Evolutionary conservation across 92 coral and sea anemone genomes (phyloP).

Genomic region (Porites cylindrica): DNA sequence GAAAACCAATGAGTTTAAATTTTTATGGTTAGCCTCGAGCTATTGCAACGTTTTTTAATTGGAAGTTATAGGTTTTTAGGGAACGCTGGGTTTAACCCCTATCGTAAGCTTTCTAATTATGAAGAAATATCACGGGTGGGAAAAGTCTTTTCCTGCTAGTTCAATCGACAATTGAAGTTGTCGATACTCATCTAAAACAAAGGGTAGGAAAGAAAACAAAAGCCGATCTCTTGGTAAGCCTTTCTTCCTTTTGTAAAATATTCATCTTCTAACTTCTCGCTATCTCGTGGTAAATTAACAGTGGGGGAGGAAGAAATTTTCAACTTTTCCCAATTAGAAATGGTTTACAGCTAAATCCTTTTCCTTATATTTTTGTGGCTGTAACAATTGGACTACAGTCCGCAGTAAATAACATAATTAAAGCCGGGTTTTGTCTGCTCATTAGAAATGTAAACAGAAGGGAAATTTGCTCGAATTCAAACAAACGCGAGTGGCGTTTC

Average conservation of each 20-base stretch:
- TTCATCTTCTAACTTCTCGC: slow-evolving; percentile 36
- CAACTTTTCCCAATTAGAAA: slow-evolving; percentile 77
- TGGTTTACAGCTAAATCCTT: slow-evolving; percentile 69
- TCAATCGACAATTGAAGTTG: slow-evolving; percentile 30
- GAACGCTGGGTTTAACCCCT: neutral
- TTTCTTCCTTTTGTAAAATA: slow-evolving; percentile 34
- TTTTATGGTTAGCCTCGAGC: slow-evolving; percentile 13
- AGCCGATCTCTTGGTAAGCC: slow-evolving; percentile 35
- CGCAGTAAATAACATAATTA: slow-evolving; percentile 87
- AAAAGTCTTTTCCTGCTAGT: slow-evolving; percentile 16
- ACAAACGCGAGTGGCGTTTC: slow-evolving; percentile 14
- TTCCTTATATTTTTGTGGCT: slow-evolving; percentile 62
- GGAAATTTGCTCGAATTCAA: slow-evolving; percentile 69
- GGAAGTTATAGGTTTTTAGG: neutral
- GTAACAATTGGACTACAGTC: slow-evolving; percentile 81
- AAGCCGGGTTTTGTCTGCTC: slow-evolving; percentile 76
- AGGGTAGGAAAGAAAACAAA: slow-evolving; percentile 36
- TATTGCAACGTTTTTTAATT: neutral
- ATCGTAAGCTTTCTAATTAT: slow-evolving; percentile 21
- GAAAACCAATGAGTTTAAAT: neutral
- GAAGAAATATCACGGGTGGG: slow-evolving; percentile 28
- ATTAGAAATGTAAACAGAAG: slow-evolving; percentile 84
- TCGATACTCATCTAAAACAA: slow-evolving; percentile 40
- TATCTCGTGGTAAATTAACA: slow-evolving; percentile 44
- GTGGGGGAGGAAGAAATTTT: slow-evolving; percentile 31